Conservation (phyloP, 92 coral and sea anemone genomes). For the Hydrozoanthus gracilis region DNA sequence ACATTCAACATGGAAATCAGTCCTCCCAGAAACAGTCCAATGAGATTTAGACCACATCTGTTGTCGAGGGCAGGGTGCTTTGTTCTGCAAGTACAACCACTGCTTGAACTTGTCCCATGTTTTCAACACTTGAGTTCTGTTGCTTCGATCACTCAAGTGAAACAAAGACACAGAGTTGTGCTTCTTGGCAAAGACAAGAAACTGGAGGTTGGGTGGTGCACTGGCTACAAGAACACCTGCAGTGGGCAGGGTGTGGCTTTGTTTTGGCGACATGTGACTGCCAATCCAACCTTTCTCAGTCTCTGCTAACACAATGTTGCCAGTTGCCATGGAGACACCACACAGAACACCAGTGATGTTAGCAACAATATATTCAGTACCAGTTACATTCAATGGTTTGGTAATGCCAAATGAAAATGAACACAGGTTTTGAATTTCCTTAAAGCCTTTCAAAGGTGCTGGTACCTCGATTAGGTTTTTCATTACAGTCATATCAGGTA, state of each 20-base stretch:
- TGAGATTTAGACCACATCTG: constrained; percentile 47
- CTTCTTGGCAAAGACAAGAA: constrained; percentile 63
- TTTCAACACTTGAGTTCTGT: constrained; percentile 23
- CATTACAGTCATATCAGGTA: constrained; percentile 58
- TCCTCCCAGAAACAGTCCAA: constrained; percentile 60
- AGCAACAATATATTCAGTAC: constrained; percentile 72
- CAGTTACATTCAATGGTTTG: constrained; percentile 68
- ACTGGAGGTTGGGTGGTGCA: constrained; percentile 49
- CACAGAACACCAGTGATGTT: constrained; percentile 64
- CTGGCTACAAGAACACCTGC: constrained; percentile 73
- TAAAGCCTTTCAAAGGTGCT: constrained; percentile 49
- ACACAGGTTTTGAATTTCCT: constrained; percentile 37
- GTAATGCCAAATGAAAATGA: constrained; percentile 73
- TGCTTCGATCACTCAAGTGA: constrained; percentile 69
- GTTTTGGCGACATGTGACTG: constrained; percentile 66
- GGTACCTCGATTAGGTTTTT: constrained; percentile 59
- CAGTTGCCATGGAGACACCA: constrained; percentile 83
- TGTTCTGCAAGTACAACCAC: constrained; percentile 7
- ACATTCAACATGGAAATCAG: constrained; percentile 62
- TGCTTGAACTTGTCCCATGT: constrained; percentile 70
- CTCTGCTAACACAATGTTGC: constrained; percentile 73
- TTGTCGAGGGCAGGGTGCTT: constrained; percentile 10
- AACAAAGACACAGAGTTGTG: constrained; percentile 62
- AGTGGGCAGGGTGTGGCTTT: constrained; percentile 59
- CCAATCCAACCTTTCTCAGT: constrained; percentile 74